Conservation (phyloP, 2,113 vertebrate genomes). For the Regulus satrapa region DNA sequence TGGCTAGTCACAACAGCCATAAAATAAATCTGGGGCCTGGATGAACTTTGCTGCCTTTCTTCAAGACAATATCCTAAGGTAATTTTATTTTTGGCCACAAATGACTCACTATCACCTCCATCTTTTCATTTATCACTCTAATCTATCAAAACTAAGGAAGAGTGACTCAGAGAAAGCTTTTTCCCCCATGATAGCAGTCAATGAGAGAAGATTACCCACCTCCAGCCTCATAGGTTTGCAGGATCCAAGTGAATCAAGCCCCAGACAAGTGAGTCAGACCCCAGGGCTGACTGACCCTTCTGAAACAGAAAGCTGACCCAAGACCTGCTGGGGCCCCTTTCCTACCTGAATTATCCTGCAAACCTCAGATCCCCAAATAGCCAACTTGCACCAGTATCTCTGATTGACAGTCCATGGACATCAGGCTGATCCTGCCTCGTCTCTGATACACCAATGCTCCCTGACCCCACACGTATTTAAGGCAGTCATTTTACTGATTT, state of each 20-base stretch:
- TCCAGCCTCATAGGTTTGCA: fast-evolving
- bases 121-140: background rate
- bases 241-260: background rate
- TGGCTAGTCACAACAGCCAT: background rate
- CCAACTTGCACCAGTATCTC: fast-evolving
- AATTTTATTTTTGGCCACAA: background rate
- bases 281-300: background rate
- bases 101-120: background rate
- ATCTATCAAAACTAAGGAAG: background rate
- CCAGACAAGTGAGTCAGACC: background rate
- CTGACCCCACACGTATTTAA: background rate
- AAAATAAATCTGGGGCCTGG: background rate
- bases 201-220: background rate
- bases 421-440: background rate
- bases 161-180: background rate
- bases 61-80: background rate
- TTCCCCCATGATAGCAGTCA: background rate
- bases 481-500: background rate
- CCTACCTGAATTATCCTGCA: background rate
- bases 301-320: background rate
- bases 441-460: fast-evolving
- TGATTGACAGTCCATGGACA: fast-evolving
- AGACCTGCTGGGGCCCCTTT: background rate
- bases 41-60: background rate
- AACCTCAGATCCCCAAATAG: background rate